Evolutionary conservation across 2,888 invertebrate genomes (phyloP), one percentile per base, ranked within the genome.

Genomic region (Timandra comae): DNA sequence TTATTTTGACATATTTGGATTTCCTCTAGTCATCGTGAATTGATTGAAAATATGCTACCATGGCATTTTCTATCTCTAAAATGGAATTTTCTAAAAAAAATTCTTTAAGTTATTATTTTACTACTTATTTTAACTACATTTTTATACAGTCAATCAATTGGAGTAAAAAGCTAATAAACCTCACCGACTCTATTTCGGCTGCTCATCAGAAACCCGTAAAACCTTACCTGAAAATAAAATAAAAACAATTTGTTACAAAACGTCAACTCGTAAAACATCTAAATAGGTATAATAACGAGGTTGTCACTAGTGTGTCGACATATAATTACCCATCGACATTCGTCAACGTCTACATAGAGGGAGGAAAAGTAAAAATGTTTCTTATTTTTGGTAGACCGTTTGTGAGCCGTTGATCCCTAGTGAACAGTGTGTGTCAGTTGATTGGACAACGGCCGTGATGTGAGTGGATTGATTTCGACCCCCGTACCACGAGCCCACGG

Each of bases 381-480:
- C 25, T 28, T 35, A 49, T 56, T 55, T 56, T 58, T 52, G 46
- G 56, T 49, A 56, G 46, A 56, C 52, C 46, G 48, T 27, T 47
- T 49, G 52, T 46, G 43, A 53, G 50, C 41, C 58, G 57, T 43
- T 67, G 70, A 77, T 78, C 81, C 82, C 80, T 45, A 63, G 76
- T 60, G 79, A 74, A 73, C 76, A 70, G 65, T 61, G 71, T 69
- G 67, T 72, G 79, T 72, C 80, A 73, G 72, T 74, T 81, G 82
- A 82, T 82, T 82, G 80, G 80, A 79, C 77, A 78, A 64, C 78
- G 70, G 72, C 63, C 53, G 58, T 69, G 75, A 71, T 77, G 71
- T 65, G 74, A 79, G 80, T 75, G 77, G 80, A 82, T 82, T 82
- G 82, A 81, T 79, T 78, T 72, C 61, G 49, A 52, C 58, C 59